Evolutionary conservation across 2,113 vertebrate genomes (phyloP).

Genomic region (Gracilinanus agilis): DNA sequence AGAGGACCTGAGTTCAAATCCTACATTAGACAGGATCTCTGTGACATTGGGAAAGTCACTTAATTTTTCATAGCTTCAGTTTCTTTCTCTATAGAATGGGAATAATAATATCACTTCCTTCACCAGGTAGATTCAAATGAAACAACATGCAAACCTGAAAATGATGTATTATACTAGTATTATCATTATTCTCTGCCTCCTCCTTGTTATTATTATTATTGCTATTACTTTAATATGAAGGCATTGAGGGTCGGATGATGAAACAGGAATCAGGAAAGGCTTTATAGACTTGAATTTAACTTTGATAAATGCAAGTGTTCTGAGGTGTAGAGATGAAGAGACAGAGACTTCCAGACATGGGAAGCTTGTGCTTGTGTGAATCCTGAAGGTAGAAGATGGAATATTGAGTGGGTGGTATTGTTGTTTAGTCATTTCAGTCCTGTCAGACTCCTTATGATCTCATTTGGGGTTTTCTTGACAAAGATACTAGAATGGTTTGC

Average conservation of each 20-base stretch:
- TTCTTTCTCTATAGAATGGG: neutral
- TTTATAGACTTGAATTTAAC: neutral
- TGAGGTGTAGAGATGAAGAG: neutral
- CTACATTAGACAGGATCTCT: neutral
- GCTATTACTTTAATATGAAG: neutral
- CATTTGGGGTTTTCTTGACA: no score
- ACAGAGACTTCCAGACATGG: neutral
- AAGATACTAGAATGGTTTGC: no score
- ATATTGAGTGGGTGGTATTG: neutral
- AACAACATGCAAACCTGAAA: neutral
- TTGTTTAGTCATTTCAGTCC: no score
- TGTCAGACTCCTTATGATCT: no score
- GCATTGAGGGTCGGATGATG: neutral
- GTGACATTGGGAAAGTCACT: neutral
- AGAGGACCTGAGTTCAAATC: neutral
- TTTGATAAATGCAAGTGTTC: neutral
- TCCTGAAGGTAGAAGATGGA: neutral
- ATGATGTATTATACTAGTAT: neutral
- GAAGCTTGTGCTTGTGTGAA: neutral
- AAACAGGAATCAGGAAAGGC: neutral
- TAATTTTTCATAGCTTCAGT: neutral
- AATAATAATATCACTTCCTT: neutral
- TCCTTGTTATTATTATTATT: neutral
- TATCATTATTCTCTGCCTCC: neutral
- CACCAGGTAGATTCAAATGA: neutral